Evolutionary conservation across 2,113 vertebrate species (phyloP), one percentile per base, ranked within the genome.

Genomic region (Eudyptes chrysolophus): DNA sequence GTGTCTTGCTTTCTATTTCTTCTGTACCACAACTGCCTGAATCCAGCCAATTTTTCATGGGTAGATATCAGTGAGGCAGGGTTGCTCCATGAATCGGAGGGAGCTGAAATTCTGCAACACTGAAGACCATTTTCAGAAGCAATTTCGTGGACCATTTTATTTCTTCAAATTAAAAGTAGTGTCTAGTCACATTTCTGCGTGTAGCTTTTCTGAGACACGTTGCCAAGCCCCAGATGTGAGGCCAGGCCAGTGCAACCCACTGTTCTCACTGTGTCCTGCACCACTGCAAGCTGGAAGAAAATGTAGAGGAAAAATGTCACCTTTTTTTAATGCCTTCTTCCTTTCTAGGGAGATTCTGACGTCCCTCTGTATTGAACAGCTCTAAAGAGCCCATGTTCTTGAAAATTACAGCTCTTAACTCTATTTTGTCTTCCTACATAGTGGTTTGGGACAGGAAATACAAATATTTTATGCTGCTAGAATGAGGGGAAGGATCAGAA

Each of bases 381-480:
- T 88, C 62, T 46, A 27, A 83, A 87, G 79, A 84, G 32, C 20
- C 52, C 16, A 3, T 26, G 11, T 57, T 92, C 88, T 91, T 40
- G 44, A 72, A 87, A 86, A 93, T 65, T 58, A 42, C 57, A 65
- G 75, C 72, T 93, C 79, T 95, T 61, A 69, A 46, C 77, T 92
- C 52, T 78, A 0, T 46, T 78, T 90, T 79, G 36, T 48, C 77
- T 58, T 81, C 65, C 27, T 36, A 54, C 15, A 1, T 40, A 84
- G 57, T 42, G 69, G 34, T 91, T 84, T 95, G 87, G 74, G 88
- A 68, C 48, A 44, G 48, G 34, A 75, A 78, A n/a, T 36, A 57
- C 77, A 94, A 89, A 87, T 87, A 87, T 55, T 87, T 86, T 71
- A 76, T 64, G 80, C 48, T 89, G 60, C 57, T 84, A 71, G 95